Evolutionary conservation across 2,113 vertebrate genomes (phyloP).

Genomic region (Pseudopodoces humilis): DNA sequence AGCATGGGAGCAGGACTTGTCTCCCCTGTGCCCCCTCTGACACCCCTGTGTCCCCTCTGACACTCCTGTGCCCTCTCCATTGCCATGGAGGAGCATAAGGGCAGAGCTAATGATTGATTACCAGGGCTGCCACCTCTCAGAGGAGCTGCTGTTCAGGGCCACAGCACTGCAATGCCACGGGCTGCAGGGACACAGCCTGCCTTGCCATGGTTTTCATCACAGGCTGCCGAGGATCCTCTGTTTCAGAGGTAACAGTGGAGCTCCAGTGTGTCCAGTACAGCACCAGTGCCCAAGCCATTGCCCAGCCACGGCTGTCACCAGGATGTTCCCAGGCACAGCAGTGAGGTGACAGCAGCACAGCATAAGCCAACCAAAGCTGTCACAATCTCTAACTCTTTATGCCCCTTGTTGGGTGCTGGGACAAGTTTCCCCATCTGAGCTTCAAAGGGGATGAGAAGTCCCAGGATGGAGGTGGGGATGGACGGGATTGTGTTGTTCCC

Average conservation of each 20-base stretch:
- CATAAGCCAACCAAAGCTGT: background rate
- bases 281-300: background rate
- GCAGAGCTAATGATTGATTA: background rate
- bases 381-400: background rate
- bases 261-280: background rate
- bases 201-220: background rate
- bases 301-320: background rate
- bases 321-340: background rate
- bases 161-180: background rate
- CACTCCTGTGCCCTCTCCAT: background rate
- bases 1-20: rapidly evolving
- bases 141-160: background rate
- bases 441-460: background rate
- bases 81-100: background rate
- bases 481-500: rapidly evolving
- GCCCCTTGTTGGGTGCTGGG: rapidly evolving
- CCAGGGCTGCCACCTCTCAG: background rate
- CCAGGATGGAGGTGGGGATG: background rate
- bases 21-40: background rate
- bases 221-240: background rate
- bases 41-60: rapidly evolving
- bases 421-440: background rate
- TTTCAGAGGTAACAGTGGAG: background rate
- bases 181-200: background rate
- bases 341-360: background rate